These are phyloP conservation scores for Flabesymbios commensalis DNA, from an alignment of 2,888 invertebrate genomes.

Conservation along the genomic window DNA sequence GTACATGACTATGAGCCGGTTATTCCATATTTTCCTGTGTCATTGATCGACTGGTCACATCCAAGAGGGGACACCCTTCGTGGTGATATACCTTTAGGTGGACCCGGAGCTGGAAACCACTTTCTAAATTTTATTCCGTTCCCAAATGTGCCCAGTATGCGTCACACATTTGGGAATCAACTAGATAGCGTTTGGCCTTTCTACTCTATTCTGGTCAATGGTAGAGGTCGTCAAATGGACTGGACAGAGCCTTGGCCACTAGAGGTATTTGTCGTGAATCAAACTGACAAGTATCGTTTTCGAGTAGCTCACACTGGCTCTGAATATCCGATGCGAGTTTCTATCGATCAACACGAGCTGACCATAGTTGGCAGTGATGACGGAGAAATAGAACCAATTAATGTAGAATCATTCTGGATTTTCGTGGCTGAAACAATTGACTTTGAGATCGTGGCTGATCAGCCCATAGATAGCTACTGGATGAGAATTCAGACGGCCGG, in stretches of 20 bases:
- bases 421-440: slow-evolving; percentile 24
- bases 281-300: no score
- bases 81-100: no score
- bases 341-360: slow-evolving; percentile 24
- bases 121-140: no score
- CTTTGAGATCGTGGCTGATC: slow-evolving; percentile 12
- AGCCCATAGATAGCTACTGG: slow-evolving; percentile 17
- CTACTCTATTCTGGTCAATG: no score
- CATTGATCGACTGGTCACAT: slow-evolving; percentile 20
- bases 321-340: slow-evolving; percentile 17
- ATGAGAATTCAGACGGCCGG: slow-evolving; percentile 11
- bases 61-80: background rate
- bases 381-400: slow-evolving; percentile 12
- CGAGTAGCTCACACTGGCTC: slow-evolving; percentile 16
- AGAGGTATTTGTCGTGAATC: no score
- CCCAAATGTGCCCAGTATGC: no score
- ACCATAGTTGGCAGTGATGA: slow-evolving; percentile 25
- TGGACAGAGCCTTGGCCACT: slow-evolving; percentile 14
- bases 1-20: slow-evolving; percentile 5
- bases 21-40: background rate
- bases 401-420: slow-evolving; percentile 21
- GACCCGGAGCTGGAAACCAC: no score
- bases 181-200: background rate
- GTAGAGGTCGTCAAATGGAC: no score
- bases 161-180: slow-evolving; percentile 2